Base-by-base conservation (phyloP, 2,797 vertebrate genomes). In the Phrynocephalus guinanensis region DNA sequence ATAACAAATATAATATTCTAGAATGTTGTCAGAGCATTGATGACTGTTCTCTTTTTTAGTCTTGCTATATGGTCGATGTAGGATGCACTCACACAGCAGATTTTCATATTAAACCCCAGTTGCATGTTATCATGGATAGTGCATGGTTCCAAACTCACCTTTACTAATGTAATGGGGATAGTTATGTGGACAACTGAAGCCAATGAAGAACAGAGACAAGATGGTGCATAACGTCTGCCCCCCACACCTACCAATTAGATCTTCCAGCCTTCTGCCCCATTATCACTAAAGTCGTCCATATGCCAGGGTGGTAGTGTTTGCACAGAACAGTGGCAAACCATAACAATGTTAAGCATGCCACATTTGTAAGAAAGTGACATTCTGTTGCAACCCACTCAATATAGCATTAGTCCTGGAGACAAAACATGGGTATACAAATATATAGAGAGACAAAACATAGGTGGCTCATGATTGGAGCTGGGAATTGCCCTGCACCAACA, bases 1-100 rank as follows among this genome's bases (percentile, higher is more conserved):
- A 94, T 94, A 95, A 93, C 95, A 95, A 95, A 94, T 91, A 63
- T 90, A 95, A 90, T 90, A 92, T 90, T 92, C 80, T 91, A 93
- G 93, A 91, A 93, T 93, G 92, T 90, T 94, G 90, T 94, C 93
- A 94, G 94, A 94, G 92, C 89, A 83, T 94, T 89, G 83, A 77
- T 95, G 91, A 88, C 90, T 95, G 93, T 93, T 95, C 86, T 92
- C 91, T 86, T 79, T 26, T 80, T 93, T 93, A 93, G 83, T 63
- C 82, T 76, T 77, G 0, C 2, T 70, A 38, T 56, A 10, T 66
- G 15, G 38, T 38, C 8, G 10, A 28, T n/a, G 48, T n/a, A 75
- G 20, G 70, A 68, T 38, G 48, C 44, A 56, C 75, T 22, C 38
- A 84, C 68, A 67, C n/a, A 48, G 24, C 44, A 81, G 4, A 85